Conservation (phyloP, 1,140 invertebrate genomes). For the Trinorchestia longiramus region DNA sequence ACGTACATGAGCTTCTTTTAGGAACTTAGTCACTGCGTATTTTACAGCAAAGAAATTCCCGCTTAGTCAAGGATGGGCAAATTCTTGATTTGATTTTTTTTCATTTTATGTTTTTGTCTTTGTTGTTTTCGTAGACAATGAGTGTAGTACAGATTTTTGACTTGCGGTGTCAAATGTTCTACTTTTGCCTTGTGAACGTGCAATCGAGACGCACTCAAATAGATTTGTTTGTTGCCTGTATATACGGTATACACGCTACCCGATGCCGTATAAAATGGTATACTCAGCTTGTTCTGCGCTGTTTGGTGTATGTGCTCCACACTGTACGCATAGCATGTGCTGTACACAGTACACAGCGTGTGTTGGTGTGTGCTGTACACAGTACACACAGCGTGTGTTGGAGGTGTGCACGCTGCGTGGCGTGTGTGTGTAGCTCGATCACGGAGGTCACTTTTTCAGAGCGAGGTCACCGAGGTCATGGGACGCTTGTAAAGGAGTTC, state of each 20-base stretch:
- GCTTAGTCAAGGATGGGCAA: neutral
- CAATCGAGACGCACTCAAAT: neutral
- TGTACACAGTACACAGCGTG: neutral
- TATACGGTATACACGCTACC: neutral
- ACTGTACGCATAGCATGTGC: neutral
- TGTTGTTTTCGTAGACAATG: neutral
- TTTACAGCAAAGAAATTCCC: neutral
- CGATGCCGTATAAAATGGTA: neutral
- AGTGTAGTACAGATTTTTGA: neutral
- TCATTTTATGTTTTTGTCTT: neutral
- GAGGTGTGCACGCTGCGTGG: conserved; percentile 19
- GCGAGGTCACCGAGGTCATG: conserved; percentile 42
- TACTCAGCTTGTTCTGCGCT: too few species aligned
- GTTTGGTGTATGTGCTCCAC: neutral
- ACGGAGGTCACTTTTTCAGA: conserved; percentile 20
- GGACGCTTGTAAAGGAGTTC: conserved; percentile 38
- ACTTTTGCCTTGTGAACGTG: neutral
- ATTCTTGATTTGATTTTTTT: neutral
- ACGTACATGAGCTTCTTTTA: neutral
- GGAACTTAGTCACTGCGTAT: neutral
- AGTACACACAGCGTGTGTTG: neutral
- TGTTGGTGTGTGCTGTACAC: conserved; percentile 51
- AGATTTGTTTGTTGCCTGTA: neutral
- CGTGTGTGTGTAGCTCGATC: neutral
- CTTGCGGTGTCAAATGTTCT: neutral